Evolutionary conservation across 1,140 invertebrate genomes (phyloP).

Genomic region (Heliothis virescens): DNA sequence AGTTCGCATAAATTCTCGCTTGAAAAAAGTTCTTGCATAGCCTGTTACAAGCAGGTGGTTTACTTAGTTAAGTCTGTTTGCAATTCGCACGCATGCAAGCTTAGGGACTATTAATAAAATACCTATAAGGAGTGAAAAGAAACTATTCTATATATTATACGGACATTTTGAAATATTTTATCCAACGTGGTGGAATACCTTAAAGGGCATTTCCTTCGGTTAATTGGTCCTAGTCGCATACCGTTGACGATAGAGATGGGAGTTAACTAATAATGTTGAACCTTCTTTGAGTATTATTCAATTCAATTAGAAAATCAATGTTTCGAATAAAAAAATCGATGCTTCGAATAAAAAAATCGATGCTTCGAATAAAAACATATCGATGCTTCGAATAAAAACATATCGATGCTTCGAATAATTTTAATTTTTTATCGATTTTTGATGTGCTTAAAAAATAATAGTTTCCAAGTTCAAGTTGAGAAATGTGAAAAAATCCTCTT

Average conservation of each 20-base stretch:
- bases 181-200: constrained; percentile 43
- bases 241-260: constrained; percentile 16
- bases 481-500: constrained; percentile 2
- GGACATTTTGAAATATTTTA: constrained; percentile 45
- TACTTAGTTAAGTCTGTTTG: constrained; percentile 12
- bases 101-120: constrained; percentile 46
- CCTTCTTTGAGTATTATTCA: not conserved
- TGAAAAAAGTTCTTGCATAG: constrained; percentile 26
- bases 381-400: not conserved
- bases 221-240: constrained; percentile 47
- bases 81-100: constrained; percentile 20
- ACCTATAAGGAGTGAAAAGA: constrained; percentile 33
- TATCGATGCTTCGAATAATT: too few species aligned
- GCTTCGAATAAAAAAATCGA: not conserved
- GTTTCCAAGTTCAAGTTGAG: not conserved
- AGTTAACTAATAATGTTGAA: not conserved
- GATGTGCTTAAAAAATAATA: not conserved
- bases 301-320: not conserved
- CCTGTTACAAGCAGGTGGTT: constrained; percentile 42
- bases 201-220: constrained; percentile 47
- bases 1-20: constrained; percentile 27
- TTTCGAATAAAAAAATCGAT: not conserved
- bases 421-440: too few species aligned
- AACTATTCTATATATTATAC: constrained; percentile 47
- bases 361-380: not conserved